Evolutionary conservation across 1,140 invertebrate genomes (phyloP), one percentile per base, ranked within the genome.

Genomic region (Patella vulgata): DNA sequence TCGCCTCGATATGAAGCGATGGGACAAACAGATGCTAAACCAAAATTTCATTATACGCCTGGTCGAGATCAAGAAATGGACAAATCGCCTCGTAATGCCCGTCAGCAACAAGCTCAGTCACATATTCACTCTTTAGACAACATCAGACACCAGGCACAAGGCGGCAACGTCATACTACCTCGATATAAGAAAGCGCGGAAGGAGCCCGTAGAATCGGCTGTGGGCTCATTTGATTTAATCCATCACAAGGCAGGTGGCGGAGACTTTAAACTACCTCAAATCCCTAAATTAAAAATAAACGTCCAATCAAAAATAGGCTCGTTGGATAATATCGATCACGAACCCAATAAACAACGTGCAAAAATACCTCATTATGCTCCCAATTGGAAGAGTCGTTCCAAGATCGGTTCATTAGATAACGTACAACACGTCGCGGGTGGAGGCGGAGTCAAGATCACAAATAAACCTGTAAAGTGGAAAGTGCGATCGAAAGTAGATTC

Each of bases 401-500:
- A 69, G 50, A 59, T 82, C 66, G 96, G 96, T 6, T 97, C 95
- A 3, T 83, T 97, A 75, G 90, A 95, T n/a, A 97, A 97, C 80
- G 88, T 94, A 0, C 90, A 88, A 47, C 93, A 98, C 82, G 96
- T 93, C 79, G 94, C 94, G 1, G 91, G 92, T 19, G 95, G 94
- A 39, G 94, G 94, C 14, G 62, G 76, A 40, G 60, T 77, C 12
- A 50, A 71, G 31, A 79, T 81, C 36, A 31, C 39, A 0, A 40
- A 64, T 30, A 59, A 58, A 21, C 46, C 46, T 2, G 48, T 63
- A 3, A 56, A 58, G 30, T 79, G 77, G 77, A 63, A 65, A 25
- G 57, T 64, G 1, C 36, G 51, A 40, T 48, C 78, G 9, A 74
- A 72, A 55, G 57, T 79, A 1, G 74, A 73, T 25, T 82, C 77